A percentile compares a stretch with the other conserved stretches of the same genome.
Conservation (phyloP, 2,888 invertebrate genomes). For the Tolmerus cingulatus region DNA sequence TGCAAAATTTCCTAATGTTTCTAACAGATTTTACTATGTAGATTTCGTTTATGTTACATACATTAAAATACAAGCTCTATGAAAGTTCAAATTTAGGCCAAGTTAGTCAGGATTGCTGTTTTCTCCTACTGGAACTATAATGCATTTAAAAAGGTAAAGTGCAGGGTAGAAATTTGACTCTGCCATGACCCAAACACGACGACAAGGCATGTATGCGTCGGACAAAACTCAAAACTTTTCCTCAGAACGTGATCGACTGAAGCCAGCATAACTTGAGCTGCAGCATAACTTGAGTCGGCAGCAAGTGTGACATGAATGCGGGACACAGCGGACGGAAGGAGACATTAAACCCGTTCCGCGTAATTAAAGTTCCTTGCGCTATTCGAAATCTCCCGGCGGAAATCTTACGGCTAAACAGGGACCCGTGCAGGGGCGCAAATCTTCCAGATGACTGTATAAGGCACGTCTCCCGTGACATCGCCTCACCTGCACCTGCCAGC, state of each 20-base stretch:
- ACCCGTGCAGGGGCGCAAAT: neutral
- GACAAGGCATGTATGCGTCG: neutral
- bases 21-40: too few species aligned
- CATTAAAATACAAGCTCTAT: too few species aligned
- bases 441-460: slow-evolving; percentile 20
- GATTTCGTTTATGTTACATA: too few species aligned
- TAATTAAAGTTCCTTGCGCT: neutral
- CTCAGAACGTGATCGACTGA: neutral
- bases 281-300: neutral
- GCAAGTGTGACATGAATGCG: neutral
- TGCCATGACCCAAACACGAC: neutral
- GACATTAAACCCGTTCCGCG: neutral
- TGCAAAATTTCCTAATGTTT: too few species aligned
- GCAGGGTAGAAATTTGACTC: neutral
- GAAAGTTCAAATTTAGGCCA: too few species aligned
- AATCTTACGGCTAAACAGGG: neutral
- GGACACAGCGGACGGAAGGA: neutral
- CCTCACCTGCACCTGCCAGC: slow-evolving; percentile 14
- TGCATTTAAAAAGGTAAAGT: neutral
- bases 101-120: too few species aligned
- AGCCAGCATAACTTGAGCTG: neutral
- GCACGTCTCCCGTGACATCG: slow-evolving; percentile 11
- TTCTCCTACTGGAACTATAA: too few species aligned
- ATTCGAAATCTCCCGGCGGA: neutral
- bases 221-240: neutral